Percentiles rank a stretch among this genome's conserved stretches.
These are phyloP conservation scores for Phallusia fumigata DNA, from an alignment of 23 tunicate genomes.

Conservation along the genomic window DNA sequence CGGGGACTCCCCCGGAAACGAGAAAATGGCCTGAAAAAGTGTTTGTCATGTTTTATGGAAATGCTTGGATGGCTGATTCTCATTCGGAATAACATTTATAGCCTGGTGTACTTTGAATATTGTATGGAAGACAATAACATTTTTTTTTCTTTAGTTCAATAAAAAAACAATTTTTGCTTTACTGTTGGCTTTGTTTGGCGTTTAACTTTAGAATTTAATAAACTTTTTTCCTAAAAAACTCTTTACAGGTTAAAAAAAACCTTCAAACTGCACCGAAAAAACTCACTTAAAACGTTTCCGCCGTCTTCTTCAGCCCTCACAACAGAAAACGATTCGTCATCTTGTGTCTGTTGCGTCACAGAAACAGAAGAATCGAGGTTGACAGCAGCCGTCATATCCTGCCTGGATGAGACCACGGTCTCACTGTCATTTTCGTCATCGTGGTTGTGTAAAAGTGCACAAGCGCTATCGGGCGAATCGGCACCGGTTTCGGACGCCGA, in stretches of 20 bases:
- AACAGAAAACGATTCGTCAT: not conserved
- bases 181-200: no score
- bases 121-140: no score
- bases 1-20: not conserved
- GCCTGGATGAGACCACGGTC: not conserved
- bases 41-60: no score
- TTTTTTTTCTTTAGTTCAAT: no score
- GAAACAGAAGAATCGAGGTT: not conserved
- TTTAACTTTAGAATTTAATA: no score
- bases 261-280: no score
- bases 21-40: not conserved
- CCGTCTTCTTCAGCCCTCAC: not conserved
- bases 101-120: no score
- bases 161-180: no score
- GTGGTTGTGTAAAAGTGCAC: not conserved
- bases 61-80: no score
- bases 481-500: not conserved
- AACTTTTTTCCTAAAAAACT: no score
- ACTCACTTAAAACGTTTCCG: not conserved
- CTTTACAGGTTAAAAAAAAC: no score
- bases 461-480: constrained; percentile 4
- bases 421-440: not conserved
- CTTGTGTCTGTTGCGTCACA: not conserved
- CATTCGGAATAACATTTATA: no score
- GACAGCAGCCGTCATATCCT: not conserved